Percentiles rank a stretch among this genome's conserved stretches.
phyloP scores from a whole-genome alignment of 2,113 vertebrate species.

The Nicator chloris region DNA sequence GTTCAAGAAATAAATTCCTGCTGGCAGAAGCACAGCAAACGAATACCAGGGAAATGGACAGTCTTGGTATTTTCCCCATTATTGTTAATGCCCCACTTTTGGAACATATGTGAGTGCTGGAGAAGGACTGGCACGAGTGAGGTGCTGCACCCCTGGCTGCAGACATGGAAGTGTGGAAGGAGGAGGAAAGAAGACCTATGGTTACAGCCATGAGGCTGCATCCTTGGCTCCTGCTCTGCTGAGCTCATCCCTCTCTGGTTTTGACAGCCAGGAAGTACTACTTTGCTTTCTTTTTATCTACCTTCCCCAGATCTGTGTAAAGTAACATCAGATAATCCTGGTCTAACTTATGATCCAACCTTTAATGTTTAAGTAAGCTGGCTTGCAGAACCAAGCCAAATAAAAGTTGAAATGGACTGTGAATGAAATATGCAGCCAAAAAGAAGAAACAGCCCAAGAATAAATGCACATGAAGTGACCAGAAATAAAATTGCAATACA shows the following conservation, averaged over 20 bases:
- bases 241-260: background rate
- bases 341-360: background rate
- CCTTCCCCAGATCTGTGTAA: background rate
- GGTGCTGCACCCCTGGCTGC: background rate
- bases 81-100: background rate
- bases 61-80: background rate
- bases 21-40: background rate
- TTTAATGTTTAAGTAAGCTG: background rate
- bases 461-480: background rate
- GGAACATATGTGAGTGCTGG: fast-evolving
- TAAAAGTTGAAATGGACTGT: background rate
- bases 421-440: background rate
- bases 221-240: background rate
- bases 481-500: background rate
- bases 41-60: background rate
- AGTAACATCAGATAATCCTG: background rate
- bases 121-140: background rate
- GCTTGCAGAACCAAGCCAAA: background rate
- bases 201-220: background rate
- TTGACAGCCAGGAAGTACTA: background rate
- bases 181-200: background rate
- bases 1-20: background rate
- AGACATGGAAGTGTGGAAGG: fast-evolving
- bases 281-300: background rate
- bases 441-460: background rate